A percentile compares a stretch with the other conserved stretches of the same genome.
Evolutionary conservation across 2,113 vertebrate genomes (phyloP).

Genomic region (Hiodon tergisus): DNA sequence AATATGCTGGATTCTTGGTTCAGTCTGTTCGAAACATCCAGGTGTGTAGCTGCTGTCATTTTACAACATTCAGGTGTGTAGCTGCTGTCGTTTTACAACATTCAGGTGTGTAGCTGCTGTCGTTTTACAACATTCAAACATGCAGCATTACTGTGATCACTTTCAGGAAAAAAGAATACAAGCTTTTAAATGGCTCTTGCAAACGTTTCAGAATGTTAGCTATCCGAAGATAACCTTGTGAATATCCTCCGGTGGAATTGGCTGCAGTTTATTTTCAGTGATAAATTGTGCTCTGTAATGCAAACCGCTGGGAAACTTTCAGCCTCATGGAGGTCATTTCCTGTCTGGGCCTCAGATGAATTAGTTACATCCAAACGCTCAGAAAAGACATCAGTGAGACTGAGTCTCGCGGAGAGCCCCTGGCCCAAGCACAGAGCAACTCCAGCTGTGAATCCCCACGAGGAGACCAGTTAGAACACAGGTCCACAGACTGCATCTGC

Average conservation of each 20-base stretch:
- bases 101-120: no score
- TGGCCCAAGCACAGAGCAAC: not conserved
- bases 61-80: no score
- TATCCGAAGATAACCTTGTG: not conserved
- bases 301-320: slow-evolving; percentile 1
- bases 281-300: slow-evolving; percentile 12
- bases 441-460: not conserved
- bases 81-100: no score
- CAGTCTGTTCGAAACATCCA: no score
- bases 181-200: no score
- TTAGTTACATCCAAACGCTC: slow-evolving; percentile 11
- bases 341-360: slow-evolving; percentile 11
- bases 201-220: no score
- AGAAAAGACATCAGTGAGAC: not conserved
- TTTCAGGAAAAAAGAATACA: no score
- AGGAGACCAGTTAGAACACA: not conserved
- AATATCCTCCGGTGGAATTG: not conserved
- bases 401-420: not conserved
- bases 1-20: no score
- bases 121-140: no score
- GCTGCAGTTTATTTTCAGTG: slow-evolving; percentile 6
- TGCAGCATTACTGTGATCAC: no score
- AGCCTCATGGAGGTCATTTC: slow-evolving; percentile 8
- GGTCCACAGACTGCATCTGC: not conserved
- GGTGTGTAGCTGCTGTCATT: no score